These are phyloP conservation scores for Rhabdomys dilectus DNA, from an alignment of 2,113 vertebrate genomes.

Conservation along the genomic window DNA sequence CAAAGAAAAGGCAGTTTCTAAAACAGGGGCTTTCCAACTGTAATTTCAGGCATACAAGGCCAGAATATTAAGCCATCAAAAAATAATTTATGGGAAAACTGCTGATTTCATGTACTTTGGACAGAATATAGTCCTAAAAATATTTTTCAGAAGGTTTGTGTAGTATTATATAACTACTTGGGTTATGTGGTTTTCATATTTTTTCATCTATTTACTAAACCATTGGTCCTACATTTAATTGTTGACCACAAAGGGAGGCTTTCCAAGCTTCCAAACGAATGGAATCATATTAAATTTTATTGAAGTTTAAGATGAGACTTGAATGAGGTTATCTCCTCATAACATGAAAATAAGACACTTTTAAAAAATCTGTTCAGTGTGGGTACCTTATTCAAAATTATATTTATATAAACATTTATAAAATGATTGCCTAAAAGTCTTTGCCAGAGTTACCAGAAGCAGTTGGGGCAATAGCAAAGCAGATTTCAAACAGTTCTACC, in stretches of 20 bases:
- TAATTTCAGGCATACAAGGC: constrained; percentile 63
- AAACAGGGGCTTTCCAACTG: constrained; percentile 4
- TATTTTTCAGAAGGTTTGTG: constrained; percentile 71
- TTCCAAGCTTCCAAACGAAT: constrained; percentile 65
- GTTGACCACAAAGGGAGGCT: constrained; percentile 58
- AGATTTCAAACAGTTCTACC: neutral
- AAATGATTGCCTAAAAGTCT: neutral
- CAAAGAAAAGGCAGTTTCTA: constrained; percentile 37
- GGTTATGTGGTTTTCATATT: constrained; percentile 79
- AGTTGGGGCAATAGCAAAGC: neutral
- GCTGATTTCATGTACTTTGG: constrained; percentile 67
- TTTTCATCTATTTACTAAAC: constrained; percentile 77
- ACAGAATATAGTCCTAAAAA: constrained; percentile 69
- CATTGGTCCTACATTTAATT: constrained; percentile 69
- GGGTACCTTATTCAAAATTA: constrained; percentile 12
- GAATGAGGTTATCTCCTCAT: neutral
- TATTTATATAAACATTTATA: neutral
- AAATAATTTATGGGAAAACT: constrained; percentile 70
- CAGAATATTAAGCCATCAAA: constrained; percentile 75
- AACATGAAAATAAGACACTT: constrained; percentile 37
- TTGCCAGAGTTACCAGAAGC: constrained; percentile 24
- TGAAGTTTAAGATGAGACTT: constrained; percentile 44
- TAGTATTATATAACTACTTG: constrained; percentile 77
- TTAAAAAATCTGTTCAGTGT: neutral
- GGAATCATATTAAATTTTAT: constrained; percentile 52